Base-by-base conservation (phyloP, 2,113 vertebrate species). In the Phyllostomus hastatus region DNA sequence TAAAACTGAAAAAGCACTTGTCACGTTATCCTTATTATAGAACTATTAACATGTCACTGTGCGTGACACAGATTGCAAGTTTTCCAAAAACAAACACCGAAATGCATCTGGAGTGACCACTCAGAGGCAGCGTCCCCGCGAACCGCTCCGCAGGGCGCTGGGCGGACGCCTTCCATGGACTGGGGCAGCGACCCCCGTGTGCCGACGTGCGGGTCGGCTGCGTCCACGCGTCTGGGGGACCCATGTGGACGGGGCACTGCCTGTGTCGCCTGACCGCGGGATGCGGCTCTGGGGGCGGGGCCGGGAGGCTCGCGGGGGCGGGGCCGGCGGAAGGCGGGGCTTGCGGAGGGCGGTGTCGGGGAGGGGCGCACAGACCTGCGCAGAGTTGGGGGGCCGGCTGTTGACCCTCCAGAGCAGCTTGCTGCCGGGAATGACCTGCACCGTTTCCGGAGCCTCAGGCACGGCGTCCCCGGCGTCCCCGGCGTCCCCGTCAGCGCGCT, bases 361-460 rank as follows among this genome's bases (percentile, higher is more conserved):
- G 0, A 4, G 8, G 33, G 33, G 15, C 8, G 22, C n/a, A 85
- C 90, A 92, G 96, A 99, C 99, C 99, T 98, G 98, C 4, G 99
- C 97, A 15, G 99, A 99, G 97, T 99, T 99, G 88, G 99, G 97
- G 10, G 99, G 99, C 94, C 99, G 98, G 73, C 98, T 98, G 24
- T 99, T 99, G 98, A 99, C 99, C 98, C 99, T 99, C 99, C 99
- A 99, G 90, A 99, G 99, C 38, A 99, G 98, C 95, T 99, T 99
- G 97, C 99, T 99, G 94, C 99, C 99, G 52, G 99, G 99, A 95
- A 99, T 97, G 46, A 99, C 99, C 67, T 98, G 99, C 79, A 99
- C 99, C 0, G 99, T 99, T 95, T 99, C 99, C 93, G 99, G 99
- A 54, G 99, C 95, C 73, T 99, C 99, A 1, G 99, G 99, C 99